Evolutionary conservation across 1,140 invertebrate genomes (phyloP).

Genomic region (Acromyrmex charruanus): DNA sequence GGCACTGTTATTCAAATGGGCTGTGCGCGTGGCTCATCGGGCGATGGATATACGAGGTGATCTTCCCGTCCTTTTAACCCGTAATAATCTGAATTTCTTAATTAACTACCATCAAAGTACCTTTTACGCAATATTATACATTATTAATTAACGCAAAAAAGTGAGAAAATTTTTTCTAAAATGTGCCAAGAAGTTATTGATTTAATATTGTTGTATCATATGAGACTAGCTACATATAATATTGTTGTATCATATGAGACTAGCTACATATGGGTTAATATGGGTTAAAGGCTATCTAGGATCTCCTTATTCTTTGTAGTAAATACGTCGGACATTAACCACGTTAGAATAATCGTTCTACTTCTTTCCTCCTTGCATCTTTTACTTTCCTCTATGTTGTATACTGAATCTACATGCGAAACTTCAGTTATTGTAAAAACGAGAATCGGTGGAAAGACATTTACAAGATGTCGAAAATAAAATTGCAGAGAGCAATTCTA

Average conservation of each 20-base stretch:
- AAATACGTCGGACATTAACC: neutral
- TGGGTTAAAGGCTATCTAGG: constrained; percentile 32
- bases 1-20: constrained; percentile 73
- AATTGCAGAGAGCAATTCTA: constrained; percentile 12
- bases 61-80: constrained; percentile 59
- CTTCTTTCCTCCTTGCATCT: neutral
- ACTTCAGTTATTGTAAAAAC: neutral
- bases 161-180: neutral
- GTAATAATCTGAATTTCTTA: constrained; percentile 36
- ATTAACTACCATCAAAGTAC: neutral
- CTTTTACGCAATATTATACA: neutral
- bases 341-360: constrained; percentile 5
- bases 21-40: constrained; percentile 70
- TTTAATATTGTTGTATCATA: neutral
- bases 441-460: constrained; percentile 24
- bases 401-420: no score
- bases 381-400: neutral
- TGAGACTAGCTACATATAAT: neutral
- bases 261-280: constrained; percentile 12
- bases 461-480: constrained; percentile 46
- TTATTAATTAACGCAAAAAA: neutral
- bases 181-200: neutral
- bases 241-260: neutral
- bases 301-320: constrained; percentile 4
- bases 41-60: constrained; percentile 74